phyloP scores from a whole-genome alignment of 2,797 vertebrate species.

The Eutrigla gurnardus region DNA sequence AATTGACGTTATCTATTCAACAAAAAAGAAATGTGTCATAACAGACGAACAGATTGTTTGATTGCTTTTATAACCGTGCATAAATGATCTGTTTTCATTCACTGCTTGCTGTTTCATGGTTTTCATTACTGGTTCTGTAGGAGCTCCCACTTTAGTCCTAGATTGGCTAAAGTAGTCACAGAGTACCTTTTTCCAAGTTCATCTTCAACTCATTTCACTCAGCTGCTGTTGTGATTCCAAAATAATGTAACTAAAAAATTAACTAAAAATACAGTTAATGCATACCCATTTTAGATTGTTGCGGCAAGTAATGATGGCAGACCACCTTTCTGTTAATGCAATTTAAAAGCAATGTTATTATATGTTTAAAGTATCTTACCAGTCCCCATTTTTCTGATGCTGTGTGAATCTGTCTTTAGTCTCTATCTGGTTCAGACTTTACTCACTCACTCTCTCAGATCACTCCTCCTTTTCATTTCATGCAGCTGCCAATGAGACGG shows the following conservation, averaged over 20 bases:
- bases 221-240: background rate
- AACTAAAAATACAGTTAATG: background rate
- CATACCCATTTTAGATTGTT: background rate
- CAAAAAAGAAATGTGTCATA: background rate
- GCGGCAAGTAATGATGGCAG: background rate
- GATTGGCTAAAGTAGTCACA: background rate
- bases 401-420: background rate
- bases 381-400: conserved; percentile 12
- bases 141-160: background rate
- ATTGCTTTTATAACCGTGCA: background rate
- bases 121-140: background rate
- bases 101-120: background rate
- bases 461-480: conserved; percentile 33
- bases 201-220: background rate
- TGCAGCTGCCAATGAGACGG: conserved; percentile 25
- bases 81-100: background rate
- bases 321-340: background rate
- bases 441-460: background rate
- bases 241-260: background rate
- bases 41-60: background rate
- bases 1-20: conserved; percentile 3
- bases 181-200: background rate
- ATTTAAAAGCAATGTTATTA: conserved; percentile 8
- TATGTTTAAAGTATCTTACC: conserved; percentile 52
- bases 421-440: background rate